A percentile compares a stretch with the other conserved stretches of the same genome.
These are phyloP conservation scores for Eupithecia tripunctaria DNA, from an alignment of 2,888 invertebrate genomes.

Conservation along the genomic window DNA sequence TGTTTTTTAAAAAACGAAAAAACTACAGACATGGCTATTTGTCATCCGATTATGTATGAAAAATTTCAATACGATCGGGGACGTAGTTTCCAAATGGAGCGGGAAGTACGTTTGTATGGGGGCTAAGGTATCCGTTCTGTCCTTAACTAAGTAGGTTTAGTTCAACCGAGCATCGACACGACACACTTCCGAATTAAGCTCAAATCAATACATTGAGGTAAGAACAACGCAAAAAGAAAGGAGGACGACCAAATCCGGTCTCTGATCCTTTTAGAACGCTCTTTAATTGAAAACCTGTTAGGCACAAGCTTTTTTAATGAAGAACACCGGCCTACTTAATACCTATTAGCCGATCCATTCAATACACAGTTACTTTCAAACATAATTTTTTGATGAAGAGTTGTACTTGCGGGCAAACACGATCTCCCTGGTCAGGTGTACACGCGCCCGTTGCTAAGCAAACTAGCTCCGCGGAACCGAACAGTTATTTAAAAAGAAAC, in stretches of 20 bases:
- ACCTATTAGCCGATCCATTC: slow-evolving; percentile 15
- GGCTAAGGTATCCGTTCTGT: no score
- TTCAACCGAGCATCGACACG: slow-evolving; percentile 25
- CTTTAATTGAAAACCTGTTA: slow-evolving; percentile 33
- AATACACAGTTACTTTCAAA: slow-evolving; percentile 31
- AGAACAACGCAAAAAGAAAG: slow-evolving; percentile 15
- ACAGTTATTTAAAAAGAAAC: slow-evolving; percentile 48
- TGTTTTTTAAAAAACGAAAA: no score
- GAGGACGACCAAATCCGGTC: slow-evolving; percentile 18
- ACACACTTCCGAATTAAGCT: slow-evolving; percentile 11
- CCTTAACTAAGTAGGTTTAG: slow-evolving; percentile 38
- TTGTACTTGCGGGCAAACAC: slow-evolving; percentile 1
- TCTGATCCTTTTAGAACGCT: slow-evolving; percentile 25
- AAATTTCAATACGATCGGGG: no score
- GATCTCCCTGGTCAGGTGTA: background rate
- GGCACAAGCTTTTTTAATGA: slow-evolving; percentile 6
- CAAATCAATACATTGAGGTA: slow-evolving; percentile 10
- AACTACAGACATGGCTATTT: no score
- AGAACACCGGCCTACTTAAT: slow-evolving; percentile 31
- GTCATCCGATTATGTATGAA: no score
- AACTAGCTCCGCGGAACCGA: slow-evolving; percentile 32
- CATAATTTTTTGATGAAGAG: slow-evolving; percentile 21
- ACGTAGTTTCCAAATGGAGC: no score
- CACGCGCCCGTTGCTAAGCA: slow-evolving; percentile 6
- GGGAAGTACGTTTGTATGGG: no score